These are phyloP conservation scores for Onychostruthus taczanowskii DNA, from an alignment of 2,113 vertebrate genomes.

Conservation along the genomic window DNA sequence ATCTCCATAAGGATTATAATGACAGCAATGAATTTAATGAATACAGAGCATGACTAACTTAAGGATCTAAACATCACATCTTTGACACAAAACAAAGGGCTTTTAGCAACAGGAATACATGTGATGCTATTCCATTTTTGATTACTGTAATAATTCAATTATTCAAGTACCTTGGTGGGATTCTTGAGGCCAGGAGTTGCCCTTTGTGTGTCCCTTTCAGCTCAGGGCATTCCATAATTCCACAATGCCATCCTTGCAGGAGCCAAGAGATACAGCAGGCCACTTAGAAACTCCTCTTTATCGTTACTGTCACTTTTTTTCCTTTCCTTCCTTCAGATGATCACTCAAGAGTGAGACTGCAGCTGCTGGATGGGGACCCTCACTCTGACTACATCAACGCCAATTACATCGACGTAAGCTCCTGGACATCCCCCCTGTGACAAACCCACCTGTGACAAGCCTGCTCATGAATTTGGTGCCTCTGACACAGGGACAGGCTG, in stretches of 20 bases:
- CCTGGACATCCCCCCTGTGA: not conserved
- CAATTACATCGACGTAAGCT: constrained; percentile 93
- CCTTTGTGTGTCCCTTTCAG: not conserved
- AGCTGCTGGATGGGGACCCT: constrained; percentile 92
- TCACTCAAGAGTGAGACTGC: constrained; percentile 92
- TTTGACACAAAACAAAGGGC: not conserved
- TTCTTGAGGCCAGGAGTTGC: not conserved
- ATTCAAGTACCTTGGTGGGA: not conserved
- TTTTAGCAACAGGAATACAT: not conserved
- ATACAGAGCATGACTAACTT: not conserved
- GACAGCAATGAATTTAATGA: not conserved
- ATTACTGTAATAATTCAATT: not conserved
- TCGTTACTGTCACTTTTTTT: constrained; percentile 57
- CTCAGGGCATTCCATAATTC: not conserved
- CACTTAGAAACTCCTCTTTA: constrained; percentile 6
- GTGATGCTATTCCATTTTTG: not conserved
- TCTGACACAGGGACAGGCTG: not conserved
- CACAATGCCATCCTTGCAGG: not conserved
- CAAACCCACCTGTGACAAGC: not conserved
- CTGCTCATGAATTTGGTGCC: not conserved
- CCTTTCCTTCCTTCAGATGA: constrained; percentile 82
- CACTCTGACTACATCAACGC: constrained; percentile 99
- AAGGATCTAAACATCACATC: not conserved
- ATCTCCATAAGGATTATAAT: not conserved
- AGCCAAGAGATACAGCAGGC: not conserved